Conservation (phyloP, 2,888 invertebrate species). For the Teleiodes luculella region DNA sequence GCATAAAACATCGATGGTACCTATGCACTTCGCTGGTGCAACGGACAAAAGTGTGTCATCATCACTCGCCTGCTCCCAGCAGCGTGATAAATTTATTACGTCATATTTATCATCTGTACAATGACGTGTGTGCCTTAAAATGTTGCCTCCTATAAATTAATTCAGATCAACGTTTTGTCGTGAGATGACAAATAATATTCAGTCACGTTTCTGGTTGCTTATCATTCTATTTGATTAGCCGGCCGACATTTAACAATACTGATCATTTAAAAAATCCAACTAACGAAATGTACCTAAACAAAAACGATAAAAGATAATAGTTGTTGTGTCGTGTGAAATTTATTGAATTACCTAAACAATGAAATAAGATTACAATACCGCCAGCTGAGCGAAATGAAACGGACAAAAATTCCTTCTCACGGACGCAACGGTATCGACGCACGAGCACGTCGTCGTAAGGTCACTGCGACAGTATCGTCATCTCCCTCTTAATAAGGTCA, state of each 20-base stretch:
- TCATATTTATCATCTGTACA: neutral
- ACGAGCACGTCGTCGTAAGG: conserved; percentile 59
- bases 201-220: conserved; percentile 16
- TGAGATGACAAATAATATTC: conserved; percentile 18
- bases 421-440: conserved; percentile 64
- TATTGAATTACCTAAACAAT: conserved; percentile 7
- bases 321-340: neutral
- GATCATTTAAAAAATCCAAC: neutral
- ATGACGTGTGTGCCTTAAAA: neutral
- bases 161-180: conserved; percentile 4
- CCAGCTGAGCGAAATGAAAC: conserved; percentile 47
- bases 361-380: conserved; percentile 35
- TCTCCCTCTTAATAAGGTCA: conserved; percentile 36
- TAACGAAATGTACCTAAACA: neutral
- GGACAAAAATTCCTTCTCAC: conserved; percentile 70
- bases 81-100: neutral
- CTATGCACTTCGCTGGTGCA: neutral
- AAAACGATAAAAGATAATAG: conserved; percentile 6
- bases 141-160: neutral
- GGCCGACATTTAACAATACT: conserved; percentile 9
- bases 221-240: conserved; percentile 13
- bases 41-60: neutral
- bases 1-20: neutral
- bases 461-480: conserved; percentile 41
- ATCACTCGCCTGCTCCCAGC: neutral